Evolutionary conservation across 1,140 invertebrate species (phyloP).

Genomic region (Gonatopus flavifemur): DNA sequence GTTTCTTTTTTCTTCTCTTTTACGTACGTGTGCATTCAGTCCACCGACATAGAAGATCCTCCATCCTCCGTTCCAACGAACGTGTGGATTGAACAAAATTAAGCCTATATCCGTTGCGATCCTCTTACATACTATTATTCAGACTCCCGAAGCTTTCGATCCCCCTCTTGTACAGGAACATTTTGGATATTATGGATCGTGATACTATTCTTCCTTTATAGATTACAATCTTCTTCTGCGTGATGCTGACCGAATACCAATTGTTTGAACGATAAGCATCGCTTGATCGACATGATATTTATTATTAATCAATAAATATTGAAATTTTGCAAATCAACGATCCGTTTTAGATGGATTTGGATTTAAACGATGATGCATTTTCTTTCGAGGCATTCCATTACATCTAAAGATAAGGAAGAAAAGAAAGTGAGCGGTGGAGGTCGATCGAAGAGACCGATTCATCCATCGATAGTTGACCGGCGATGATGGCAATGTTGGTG

Average conservation of each 20-base stretch:
- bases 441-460: slow-evolving; percentile 17
- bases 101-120: slow-evolving; percentile 31
- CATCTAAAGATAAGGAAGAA: slow-evolving; percentile 23
- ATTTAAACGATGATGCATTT: slow-evolving; percentile 5
- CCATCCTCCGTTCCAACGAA: slow-evolving; percentile 1
- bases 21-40: not conserved
- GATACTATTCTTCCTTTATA: too few relatives aligned
- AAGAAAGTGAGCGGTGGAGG: too few relatives aligned
- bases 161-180: too few relatives aligned
- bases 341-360: slow-evolving; percentile 7
- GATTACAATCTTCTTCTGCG: too few relatives aligned
- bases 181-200: too few relatives aligned
- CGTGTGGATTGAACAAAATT: slow-evolving; percentile 22
- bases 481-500: too few relatives aligned
- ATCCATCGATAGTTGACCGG: slow-evolving; percentile 12
- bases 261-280: too few relatives aligned
- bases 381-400: slow-evolving; percentile 25
- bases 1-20: slow-evolving; percentile 5
- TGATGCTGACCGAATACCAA: too few relatives aligned
- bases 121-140: slow-evolving; percentile 26
- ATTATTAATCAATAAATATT: too few relatives aligned
- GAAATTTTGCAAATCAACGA: too few relatives aligned
- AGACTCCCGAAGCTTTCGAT: not conserved
- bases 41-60: too few relatives aligned
- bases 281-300: too few relatives aligned